These are phyloP conservation scores for Hippocampus barbouri DNA, from an alignment of 2,113 vertebrate genomes.

Conservation along the genomic window DNA sequence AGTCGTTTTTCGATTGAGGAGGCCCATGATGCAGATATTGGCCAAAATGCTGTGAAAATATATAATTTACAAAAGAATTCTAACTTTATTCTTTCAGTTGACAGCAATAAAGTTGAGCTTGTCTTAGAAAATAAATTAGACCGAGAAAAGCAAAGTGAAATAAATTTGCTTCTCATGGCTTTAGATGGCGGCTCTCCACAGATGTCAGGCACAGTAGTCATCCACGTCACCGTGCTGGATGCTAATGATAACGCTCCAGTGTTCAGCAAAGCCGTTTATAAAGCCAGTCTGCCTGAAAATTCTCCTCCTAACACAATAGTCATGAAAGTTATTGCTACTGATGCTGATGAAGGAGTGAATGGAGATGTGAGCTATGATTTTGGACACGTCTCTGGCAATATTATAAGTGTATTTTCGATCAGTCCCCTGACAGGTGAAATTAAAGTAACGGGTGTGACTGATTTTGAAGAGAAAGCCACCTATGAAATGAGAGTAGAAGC, in stretches of 20 bases:
- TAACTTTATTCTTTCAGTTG: constrained; percentile 65
- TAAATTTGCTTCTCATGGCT: constrained; percentile 55
- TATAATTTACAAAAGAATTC: constrained; percentile 65
- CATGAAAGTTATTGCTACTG: background rate
- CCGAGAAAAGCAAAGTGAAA: constrained; percentile 47
- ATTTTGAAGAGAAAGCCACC: background rate
- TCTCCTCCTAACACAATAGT: background rate
- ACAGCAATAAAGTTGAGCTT: constrained; percentile 45
- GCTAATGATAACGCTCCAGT: constrained; percentile 58
- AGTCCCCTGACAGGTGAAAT: background rate
- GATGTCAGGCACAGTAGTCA: constrained; percentile 49
- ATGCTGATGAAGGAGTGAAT: background rate
- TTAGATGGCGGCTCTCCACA: constrained; percentile 57
- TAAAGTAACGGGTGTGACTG: background rate
- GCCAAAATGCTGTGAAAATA: constrained; percentile 70
- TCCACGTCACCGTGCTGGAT: constrained; percentile 56
- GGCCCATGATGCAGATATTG: constrained; percentile 74
- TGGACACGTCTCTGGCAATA: background rate
- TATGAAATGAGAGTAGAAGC: constrained; percentile 39
- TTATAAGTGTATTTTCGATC: background rate
- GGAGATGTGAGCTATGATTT: background rate
- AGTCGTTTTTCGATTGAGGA: constrained; percentile 60
- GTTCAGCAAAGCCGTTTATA: constrained; percentile 50
- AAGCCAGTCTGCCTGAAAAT: background rate
- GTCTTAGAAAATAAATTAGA: constrained; percentile 51